phyloP scores from a whole-genome alignment of 2,797 vertebrate genomes.

The Parambassis ranga region DNA sequence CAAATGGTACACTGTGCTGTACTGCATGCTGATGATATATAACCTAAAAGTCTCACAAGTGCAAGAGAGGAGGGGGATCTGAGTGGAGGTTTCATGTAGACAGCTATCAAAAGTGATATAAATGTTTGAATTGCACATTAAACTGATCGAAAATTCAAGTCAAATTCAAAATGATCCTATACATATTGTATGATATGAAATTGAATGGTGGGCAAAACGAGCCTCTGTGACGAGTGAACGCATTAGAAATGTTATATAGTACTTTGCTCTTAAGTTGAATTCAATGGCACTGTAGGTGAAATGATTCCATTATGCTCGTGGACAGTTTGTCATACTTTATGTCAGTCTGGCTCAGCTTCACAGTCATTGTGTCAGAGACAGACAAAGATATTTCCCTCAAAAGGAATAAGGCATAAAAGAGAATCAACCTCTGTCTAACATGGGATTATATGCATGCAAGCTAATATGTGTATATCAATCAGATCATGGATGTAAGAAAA shows the following conservation, averaged over 20 bases:
- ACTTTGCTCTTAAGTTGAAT: constrained; percentile 19
- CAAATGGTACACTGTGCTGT: constrained; percentile 34
- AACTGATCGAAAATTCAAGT: constrained; percentile 17
- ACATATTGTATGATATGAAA: background rate
- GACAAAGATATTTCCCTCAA: background rate
- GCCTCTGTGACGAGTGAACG: no score
- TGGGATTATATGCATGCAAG: background rate
- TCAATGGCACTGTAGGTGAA: constrained; percentile 5
- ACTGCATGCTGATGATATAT: constrained; percentile 38
- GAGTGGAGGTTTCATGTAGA: constrained; percentile 11
- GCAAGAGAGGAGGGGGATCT: constrained; percentile 25
- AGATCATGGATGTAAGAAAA: background rate
- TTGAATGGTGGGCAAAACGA: constrained; percentile 2
- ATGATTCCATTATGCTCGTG: background rate
- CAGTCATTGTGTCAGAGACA: background rate
- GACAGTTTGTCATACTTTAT: constrained; percentile 21
- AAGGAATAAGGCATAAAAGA: background rate
- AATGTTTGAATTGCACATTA: constrained; percentile 13
- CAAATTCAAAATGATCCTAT: background rate
- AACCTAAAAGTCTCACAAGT: constrained; percentile 6
- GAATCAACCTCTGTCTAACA: background rate
- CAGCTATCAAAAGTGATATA: constrained; percentile 4
- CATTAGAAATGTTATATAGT: background rate
- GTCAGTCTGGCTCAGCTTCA: background rate
- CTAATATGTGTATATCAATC: no score